phyloP scores from a whole-genome alignment of 2,797 vertebrate species.

The Sebastes goodei region DNA sequence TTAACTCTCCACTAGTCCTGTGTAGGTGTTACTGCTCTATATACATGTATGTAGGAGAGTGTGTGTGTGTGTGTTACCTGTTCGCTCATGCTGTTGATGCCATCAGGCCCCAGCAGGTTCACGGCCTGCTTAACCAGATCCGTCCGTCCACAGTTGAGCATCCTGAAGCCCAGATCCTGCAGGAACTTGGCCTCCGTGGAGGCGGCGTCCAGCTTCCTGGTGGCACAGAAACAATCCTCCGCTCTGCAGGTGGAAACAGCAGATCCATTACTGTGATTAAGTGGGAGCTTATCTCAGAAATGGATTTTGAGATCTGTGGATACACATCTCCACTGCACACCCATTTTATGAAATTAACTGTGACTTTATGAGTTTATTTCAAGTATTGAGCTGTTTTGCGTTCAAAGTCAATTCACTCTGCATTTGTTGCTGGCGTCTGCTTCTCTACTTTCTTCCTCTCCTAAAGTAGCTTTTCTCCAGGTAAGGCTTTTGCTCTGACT shows the following conservation, averaged over 20 bases:
- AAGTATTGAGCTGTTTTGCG: not conserved
- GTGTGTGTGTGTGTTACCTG: conserved; percentile 71
- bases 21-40: not conserved
- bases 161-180: conserved; percentile 86
- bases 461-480: conserved; percentile 46
- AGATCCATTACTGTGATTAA: conserved; percentile 50
- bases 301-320: conserved; percentile 23
- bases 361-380: not conserved
- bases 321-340: not conserved
- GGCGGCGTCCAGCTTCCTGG: conserved; percentile 81
- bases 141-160: conserved; percentile 86
- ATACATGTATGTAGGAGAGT: conserved; percentile 17
- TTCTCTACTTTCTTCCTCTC: conserved; percentile 1
- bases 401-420: conserved; percentile 9
- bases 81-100: conserved; percentile 86
- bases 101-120: conserved; percentile 84
- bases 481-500: conserved; percentile 38
- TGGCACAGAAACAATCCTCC: conserved; percentile 83
- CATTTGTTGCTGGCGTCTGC: not conserved
- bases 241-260: conserved; percentile 70
- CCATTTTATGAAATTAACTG: not conserved
- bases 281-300: conserved; percentile 36
- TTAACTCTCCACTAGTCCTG: not conserved
- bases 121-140: conserved; percentile 86
- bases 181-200: conserved; percentile 86